Base-by-base conservation (phyloP, 2,797 vertebrate species). In the Labroides dimidiatus region DNA sequence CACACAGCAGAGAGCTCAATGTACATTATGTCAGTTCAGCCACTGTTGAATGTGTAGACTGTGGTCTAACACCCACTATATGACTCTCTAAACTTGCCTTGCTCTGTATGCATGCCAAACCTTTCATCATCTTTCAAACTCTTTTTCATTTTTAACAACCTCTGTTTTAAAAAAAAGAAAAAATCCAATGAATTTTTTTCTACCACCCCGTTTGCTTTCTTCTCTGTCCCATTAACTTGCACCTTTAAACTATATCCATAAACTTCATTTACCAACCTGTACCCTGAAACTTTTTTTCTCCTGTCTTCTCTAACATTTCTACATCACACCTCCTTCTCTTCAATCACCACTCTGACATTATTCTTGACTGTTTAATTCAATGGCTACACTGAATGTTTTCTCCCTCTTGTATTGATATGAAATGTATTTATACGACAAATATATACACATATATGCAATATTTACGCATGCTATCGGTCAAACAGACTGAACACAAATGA, bases 401-500 rank as follows among this genome's bases (percentile, higher is more conserved):
- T 63, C 52, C 4, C 79, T 83, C 73, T 72, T 87, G 68, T 86
- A 79, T 68, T 77, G 54, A 59, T 86, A 90, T 84, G 51, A 81
- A 78, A 89, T 86, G 82, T 89, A 92, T 92, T 92, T 91, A 89
- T 88, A 91, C 84, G 65, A 78, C 67, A 84, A 81, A 80, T 33
- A 9, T 33, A 82, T 91, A 86, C 91, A 90, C 92, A 23, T 49
- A 90, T 92, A 88, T 85, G 88, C 86, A 92, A 91, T 91, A 93
- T 93, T 86, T 91, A 93, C 58, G 93, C 93, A 95, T 94, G 93
- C 82, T 75, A 72, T 69, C 69, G 74, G 81, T 80, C 89, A 77
- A 88, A 86, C 67, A 71, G 72, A 69, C 77, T 78, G 51, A 75
- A 15, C 17, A 51, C 24, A 51, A 47, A 69, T 51, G 64, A 67